Evolutionary conservation across 2,888 invertebrate genomes (phyloP), one percentile per base, ranked within the genome.

Genomic region (Bibio marci): DNA sequence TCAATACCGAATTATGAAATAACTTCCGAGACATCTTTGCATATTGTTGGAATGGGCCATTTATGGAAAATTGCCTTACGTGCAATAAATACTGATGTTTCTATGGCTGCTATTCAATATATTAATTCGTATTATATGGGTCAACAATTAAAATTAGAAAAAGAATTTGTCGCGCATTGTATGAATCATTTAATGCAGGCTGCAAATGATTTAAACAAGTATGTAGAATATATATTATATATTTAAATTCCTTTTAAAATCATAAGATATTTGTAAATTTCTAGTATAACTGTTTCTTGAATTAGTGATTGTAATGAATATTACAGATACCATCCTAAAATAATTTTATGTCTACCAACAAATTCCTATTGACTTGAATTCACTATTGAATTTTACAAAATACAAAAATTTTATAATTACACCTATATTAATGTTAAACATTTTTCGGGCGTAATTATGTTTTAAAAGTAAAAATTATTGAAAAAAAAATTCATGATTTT

Each of bases 51-150:
- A 12, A 91, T 92, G 83, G 85, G 87, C 59, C 88, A 91, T 50
- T 65, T 92, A 48, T 94, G 92, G 91, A 85, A 85, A 59, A 90
- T 94, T 44, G 92, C 92, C 0, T 65, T 94, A 4, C 68, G 83
- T 47, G 91, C 92, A 2, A 80, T 80, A 47, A 90, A 83, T 55
- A 90, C 90, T 62, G 91, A 92, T 55, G 92, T 94, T 2, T 90
- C 90, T 46, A 78, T 91, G 76, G 83, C 90, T 3, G 91, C 92
- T 2, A 92, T 92, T 49, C 88, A 91, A 56, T 90, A 90, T 56
- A 70, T 94, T 40, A 94, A 92, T 58, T 80, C 81, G 53, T 91
- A 88, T 60, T 94, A 92, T 61, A 88, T 92, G 75, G 85, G 87
- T 7, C 82, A 88, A 44, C 85, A 87, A 53, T 58, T 92, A 32